Evolutionary conservation across 2,888 invertebrate genomes (phyloP).

Genomic region (Neoitamus cyanurus): DNA sequence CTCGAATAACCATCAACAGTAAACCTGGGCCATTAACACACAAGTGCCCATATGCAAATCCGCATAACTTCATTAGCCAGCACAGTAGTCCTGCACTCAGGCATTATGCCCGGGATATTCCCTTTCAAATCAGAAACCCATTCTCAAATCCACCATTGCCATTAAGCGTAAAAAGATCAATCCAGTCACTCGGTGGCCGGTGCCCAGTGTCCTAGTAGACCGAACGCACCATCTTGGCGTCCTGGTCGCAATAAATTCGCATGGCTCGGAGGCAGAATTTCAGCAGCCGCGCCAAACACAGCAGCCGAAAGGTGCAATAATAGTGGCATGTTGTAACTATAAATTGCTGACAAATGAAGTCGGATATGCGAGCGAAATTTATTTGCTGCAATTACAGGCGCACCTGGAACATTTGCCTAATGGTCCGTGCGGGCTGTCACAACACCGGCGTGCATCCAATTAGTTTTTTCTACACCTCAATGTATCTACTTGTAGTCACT

Average conservation of each 20-base stretch:
- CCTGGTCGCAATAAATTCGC: neutral
- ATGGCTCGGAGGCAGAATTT: neutral
- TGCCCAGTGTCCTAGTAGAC: neutral
- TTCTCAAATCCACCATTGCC: neutral
- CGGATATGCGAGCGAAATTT: conserved; percentile 6
- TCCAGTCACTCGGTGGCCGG: too few species aligned
- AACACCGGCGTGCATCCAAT: conserved; percentile 4
- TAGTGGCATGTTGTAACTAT: neutral
- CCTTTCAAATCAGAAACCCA: neutral
- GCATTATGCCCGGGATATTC: neutral
- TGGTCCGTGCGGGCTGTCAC: neutral
- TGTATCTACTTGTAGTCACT: neutral
- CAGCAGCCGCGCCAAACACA: neutral
- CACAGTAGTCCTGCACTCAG: neutral
- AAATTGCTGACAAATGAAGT: conserved; percentile 29
- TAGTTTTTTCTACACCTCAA: neutral
- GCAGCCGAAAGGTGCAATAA: neutral
- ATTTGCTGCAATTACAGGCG: conserved; percentile 20
- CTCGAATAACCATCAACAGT: neutral
- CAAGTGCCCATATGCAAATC: neutral
- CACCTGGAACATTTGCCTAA: conserved; percentile 18
- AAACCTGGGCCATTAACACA: neutral
- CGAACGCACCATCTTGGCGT: neutral
- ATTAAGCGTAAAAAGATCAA: neutral
- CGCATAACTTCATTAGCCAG: neutral